Percentiles rank a stretch among this genome's conserved stretches.
phyloP scores from a whole-genome alignment of 2,888 invertebrate genomes.

The Saturnia japonica region DNA sequence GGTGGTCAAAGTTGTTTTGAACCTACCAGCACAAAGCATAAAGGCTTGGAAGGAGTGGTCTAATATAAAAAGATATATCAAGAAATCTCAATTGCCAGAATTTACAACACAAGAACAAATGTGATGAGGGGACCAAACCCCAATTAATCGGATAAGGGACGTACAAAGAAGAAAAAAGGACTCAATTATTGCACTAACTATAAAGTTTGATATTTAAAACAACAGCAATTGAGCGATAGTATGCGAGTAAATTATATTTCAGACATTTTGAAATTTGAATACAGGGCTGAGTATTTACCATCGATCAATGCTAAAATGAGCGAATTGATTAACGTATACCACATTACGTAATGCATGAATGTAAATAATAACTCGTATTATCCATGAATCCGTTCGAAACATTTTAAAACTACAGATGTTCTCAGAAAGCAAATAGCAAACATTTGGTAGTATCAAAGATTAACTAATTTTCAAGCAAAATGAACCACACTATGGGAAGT shows the following conservation, averaged over 20 bases:
- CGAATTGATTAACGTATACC: not conserved
- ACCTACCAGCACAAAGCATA: too few species aligned
- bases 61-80: too few species aligned
- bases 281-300: too few species aligned
- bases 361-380: not conserved
- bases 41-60: too few species aligned
- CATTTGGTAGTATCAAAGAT: constrained; percentile 5
- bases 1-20: too few species aligned
- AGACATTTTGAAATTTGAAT: not conserved
- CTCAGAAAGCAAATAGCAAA: not conserved
- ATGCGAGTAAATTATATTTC: not conserved
- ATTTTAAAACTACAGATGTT: not conserved
- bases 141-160: too few species aligned
- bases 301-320: not conserved
- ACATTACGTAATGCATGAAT: not conserved
- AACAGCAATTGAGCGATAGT: not conserved
- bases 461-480: constrained; percentile 27
- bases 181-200: not conserved
- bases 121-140: too few species aligned
- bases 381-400: not conserved
- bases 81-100: too few species aligned
- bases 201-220: not conserved
- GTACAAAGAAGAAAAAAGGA: too few species aligned
- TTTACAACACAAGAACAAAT: too few species aligned
- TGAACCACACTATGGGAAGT: constrained; percentile 27